These are phyloP conservation scores for Marasmarcha lunaedactyla DNA, from an alignment of 2,888 invertebrate species.

Conservation along the genomic window DNA sequence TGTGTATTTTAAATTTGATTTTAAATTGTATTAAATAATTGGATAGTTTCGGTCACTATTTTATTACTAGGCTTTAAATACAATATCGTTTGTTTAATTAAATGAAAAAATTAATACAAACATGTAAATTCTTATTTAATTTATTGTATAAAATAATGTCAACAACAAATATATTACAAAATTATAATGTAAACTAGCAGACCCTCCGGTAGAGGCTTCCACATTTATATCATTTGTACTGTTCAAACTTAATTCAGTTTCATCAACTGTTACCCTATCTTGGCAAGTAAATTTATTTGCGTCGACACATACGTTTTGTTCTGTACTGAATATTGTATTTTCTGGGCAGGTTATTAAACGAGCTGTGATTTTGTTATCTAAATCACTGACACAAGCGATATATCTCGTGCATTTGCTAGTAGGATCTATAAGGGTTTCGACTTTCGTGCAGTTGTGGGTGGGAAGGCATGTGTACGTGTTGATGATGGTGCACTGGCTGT, in stretches of 20 bases:
- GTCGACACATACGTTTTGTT: slow-evolving; percentile 25
- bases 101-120: too few relatives aligned
- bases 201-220: too few relatives aligned
- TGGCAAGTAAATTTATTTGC: background rate
- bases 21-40: too few relatives aligned
- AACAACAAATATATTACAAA: background rate
- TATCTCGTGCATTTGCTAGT: slow-evolving; percentile 30
- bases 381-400: slow-evolving; percentile 35
- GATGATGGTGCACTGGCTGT: slow-evolving; percentile 42
- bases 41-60: too few relatives aligned
- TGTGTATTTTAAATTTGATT: too few relatives aligned
- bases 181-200: background rate
- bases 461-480: slow-evolving; percentile 40
- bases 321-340: slow-evolving; percentile 27
- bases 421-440: slow-evolving; percentile 28
- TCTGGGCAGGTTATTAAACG: slow-evolving; percentile 34
- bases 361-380: slow-evolving; percentile 32
- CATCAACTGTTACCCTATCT: too few relatives aligned
- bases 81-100: too few relatives aligned
- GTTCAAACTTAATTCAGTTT: too few relatives aligned
- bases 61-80: too few relatives aligned
- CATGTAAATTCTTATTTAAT: too few relatives aligned
- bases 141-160: too few relatives aligned
- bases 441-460: slow-evolving; percentile 28
- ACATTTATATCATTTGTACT: too few relatives aligned